A percentile compares a stretch with the other conserved stretches of the same genome.
phyloP scores from a whole-genome alignment of 2,113 vertebrate species.

The Salvator merianae region DNA sequence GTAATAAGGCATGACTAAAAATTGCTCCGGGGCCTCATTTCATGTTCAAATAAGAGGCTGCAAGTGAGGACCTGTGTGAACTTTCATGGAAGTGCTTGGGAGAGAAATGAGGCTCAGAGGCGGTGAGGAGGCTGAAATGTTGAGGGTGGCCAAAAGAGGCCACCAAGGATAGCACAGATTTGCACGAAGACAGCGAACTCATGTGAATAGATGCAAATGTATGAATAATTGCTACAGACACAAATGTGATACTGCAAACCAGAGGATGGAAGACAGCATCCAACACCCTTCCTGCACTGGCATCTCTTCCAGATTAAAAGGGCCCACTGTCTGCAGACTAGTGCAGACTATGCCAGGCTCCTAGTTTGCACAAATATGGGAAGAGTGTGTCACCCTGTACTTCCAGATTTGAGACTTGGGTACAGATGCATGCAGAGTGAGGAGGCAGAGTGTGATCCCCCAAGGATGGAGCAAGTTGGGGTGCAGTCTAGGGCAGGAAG shows the following conservation, averaged over 20 bases:
- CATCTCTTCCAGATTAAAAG: neutral
- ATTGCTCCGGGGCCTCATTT: constrained; percentile 18
- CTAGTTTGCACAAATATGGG: no score
- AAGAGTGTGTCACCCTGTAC: no score
- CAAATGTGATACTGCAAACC: no score
- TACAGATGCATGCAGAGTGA: no score
- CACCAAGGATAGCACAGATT: neutral
- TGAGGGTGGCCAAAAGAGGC: neutral
- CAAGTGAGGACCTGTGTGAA: constrained; percentile 15
- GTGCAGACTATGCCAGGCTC: neutral
- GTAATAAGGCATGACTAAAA: constrained; percentile 51
- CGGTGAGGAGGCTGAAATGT: neutral
- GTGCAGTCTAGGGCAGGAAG: no score
- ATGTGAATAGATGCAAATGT: neutral
- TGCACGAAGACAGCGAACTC: neutral
- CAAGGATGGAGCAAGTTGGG: no score
- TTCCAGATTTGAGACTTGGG: no score
- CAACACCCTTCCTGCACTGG: no score
- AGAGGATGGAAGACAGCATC: no score
- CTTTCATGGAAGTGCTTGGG: neutral
- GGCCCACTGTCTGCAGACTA: neutral
- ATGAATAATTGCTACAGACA: no score
- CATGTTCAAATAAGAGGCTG: constrained; percentile 39
- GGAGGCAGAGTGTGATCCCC: no score
- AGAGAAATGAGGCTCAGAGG: neutral